Evolutionary conservation across 2,888 invertebrate genomes (phyloP).

Genomic region (Heterodera filipjevi): DNA sequence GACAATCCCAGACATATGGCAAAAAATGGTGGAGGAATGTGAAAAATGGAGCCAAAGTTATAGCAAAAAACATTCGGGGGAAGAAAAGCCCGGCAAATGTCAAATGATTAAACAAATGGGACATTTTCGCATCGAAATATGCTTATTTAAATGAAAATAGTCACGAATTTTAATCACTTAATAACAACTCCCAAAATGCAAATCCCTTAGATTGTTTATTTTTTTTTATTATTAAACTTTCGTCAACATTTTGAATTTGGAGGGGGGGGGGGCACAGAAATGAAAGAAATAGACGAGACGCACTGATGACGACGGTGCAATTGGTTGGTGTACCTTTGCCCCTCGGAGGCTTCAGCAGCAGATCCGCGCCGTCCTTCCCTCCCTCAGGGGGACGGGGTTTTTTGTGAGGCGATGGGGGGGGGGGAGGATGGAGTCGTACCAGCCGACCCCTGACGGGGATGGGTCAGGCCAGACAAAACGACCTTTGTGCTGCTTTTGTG

Average conservation of each 20-base stretch:
- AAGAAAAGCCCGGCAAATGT: background rate
- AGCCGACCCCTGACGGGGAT: background rate
- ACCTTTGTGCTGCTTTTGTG: constrained; percentile 10
- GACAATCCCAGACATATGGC: background rate
- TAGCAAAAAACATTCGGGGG: background rate
- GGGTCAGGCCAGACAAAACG: constrained; percentile 8
- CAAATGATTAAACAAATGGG: background rate
- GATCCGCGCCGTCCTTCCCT: background rate
- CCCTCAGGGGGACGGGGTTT: background rate
- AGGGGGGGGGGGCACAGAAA: too few species aligned
- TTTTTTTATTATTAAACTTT: too few species aligned
- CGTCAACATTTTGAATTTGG: too few species aligned
- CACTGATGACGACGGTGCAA: background rate
- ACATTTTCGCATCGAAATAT: too few species aligned
- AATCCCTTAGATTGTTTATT: too few species aligned
- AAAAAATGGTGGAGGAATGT: background rate
- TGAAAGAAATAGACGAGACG: too few species aligned
- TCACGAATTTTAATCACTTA: too few species aligned
- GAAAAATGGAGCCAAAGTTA: background rate
- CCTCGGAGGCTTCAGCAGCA: background rate
- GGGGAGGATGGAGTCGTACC: background rate
- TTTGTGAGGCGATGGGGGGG: background rate
- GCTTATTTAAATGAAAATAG: too few species aligned
- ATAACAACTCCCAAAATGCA: background rate
- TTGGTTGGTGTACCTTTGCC: background rate